Base-by-base conservation (phyloP, 2,888 invertebrate genomes). In the Steinernema carpocapsae region DNA sequence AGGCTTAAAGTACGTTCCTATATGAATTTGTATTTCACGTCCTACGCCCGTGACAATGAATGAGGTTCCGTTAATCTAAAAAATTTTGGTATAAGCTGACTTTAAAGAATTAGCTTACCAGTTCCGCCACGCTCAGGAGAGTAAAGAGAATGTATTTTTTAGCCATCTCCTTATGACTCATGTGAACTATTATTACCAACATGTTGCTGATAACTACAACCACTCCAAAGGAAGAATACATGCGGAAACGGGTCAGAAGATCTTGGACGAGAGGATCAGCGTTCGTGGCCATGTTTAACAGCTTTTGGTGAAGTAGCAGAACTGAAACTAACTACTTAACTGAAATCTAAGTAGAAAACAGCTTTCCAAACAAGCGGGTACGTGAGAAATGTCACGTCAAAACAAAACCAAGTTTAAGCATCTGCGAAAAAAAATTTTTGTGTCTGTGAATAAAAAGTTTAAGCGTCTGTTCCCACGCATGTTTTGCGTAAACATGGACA, bases 91-190 rank as follows among this genome's bases (percentile, higher is more conserved):
- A 43, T 7, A 43, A 43, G 14, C 14, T 14, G 43, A 7, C 14
- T 43, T 14, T 43, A 24, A n/a, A 22, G 32, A 24, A 10, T n/a
- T n/a, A 10, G 72, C 56, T 72, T 74, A 80, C 79, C 77, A 79
- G 76, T 64, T 80, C 80, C 1, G 80, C 78, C 19, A 77, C 48
- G 10, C 74, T 78, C 12, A 77, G 71, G 52, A 81, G 48, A 14
- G 77, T 79, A 70, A 78, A 81, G 29, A 81, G 75, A 0, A 79
- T 73, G 72, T 78, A 81, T 74, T 76, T 46, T 24, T 76, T 78
- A 26, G 78, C 52, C 72, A 81, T 79, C 24, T 81, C 79, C 64
- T 77, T 79, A 42, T 76, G 77, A 1, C 76, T 78, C 59, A 77
- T 77, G 74, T 79, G 78, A 12, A 81, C 76, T 17, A 81, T 42